phyloP scores from a whole-genome alignment of 2,888 invertebrate species.

The Rhagonycha lutea region DNA sequence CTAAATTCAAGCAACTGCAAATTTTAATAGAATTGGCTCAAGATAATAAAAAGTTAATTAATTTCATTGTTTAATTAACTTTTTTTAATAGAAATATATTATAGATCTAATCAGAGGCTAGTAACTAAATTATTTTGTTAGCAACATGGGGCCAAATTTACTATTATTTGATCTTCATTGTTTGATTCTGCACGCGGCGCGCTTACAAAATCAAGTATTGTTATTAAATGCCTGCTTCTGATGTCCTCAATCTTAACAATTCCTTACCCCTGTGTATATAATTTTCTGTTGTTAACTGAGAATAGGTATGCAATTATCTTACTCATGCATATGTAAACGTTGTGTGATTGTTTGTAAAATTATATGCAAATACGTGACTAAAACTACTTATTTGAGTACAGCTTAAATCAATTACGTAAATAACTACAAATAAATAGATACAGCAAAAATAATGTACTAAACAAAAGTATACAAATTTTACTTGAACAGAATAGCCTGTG shows the following conservation, averaged over 20 bases:
- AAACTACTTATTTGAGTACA: background rate
- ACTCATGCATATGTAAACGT: slow-evolving; percentile 27
- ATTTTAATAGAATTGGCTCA: background rate
- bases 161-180: slow-evolving; percentile 28
- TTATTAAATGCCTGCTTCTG: slow-evolving; percentile 34
- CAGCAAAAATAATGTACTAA: background rate
- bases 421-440: background rate
- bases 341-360: background rate
- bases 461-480: background rate
- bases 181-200: slow-evolving; percentile 26
- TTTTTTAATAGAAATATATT: background rate
- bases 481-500: background rate
- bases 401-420: background rate
- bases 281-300: slow-evolving; percentile 17
- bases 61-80: background rate
- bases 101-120: slow-evolving; percentile 11
- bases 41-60: background rate
- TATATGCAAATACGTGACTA: background rate
- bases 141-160: slow-evolving; percentile 30
- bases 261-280: slow-evolving; percentile 24
- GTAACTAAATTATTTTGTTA: slow-evolving; percentile 29
- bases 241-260: slow-evolving; percentile 30
- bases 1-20: background rate
- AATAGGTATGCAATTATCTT: slow-evolving; percentile 17
- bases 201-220: slow-evolving; percentile 33